phyloP scores from a whole-genome alignment of 2,797 vertebrate species.

The Chlorospingus semifuscus region DNA sequence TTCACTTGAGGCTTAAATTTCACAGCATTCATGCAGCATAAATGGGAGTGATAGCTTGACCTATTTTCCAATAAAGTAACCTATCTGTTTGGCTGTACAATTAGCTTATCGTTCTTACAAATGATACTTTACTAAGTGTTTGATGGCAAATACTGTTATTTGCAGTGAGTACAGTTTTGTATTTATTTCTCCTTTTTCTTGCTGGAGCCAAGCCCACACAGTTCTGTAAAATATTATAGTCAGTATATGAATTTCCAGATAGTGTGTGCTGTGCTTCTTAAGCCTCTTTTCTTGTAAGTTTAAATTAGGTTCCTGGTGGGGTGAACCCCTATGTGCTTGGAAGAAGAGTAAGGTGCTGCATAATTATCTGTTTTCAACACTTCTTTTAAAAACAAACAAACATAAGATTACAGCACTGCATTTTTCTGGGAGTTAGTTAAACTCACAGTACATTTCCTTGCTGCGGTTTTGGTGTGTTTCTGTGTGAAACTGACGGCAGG shows the following conservation, averaged over 20 bases:
- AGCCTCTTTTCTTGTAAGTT: not conserved
- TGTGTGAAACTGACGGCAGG: slow-evolving; percentile 79
- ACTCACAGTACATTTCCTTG: not conserved
- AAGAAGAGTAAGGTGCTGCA: not conserved
- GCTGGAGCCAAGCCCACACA: not conserved
- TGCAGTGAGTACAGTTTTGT: not conserved
- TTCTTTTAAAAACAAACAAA: not conserved
- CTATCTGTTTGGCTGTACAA: not conserved
- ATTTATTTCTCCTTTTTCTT: not conserved
- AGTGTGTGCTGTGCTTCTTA: not conserved
- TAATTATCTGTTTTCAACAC: not conserved
- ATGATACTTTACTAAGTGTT: not conserved
- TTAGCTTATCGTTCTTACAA: not conserved
- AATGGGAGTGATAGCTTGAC: not conserved
- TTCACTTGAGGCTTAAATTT: not conserved
- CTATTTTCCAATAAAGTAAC: not conserved
- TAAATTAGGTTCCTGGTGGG: not conserved
- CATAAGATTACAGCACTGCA: not conserved
- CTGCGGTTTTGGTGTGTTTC: slow-evolving; percentile 65
- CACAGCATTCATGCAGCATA: not conserved
- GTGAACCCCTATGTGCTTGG: not conserved
- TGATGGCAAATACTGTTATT: not conserved
- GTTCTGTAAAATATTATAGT: not conserved
- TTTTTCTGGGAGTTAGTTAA: slow-evolving; percentile 23
- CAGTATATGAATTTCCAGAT: not conserved